Evolutionary conservation across 2,888 invertebrate species (phyloP), one percentile per base, ranked within the genome.

Genomic region (Pseudoips prasinana): DNA sequence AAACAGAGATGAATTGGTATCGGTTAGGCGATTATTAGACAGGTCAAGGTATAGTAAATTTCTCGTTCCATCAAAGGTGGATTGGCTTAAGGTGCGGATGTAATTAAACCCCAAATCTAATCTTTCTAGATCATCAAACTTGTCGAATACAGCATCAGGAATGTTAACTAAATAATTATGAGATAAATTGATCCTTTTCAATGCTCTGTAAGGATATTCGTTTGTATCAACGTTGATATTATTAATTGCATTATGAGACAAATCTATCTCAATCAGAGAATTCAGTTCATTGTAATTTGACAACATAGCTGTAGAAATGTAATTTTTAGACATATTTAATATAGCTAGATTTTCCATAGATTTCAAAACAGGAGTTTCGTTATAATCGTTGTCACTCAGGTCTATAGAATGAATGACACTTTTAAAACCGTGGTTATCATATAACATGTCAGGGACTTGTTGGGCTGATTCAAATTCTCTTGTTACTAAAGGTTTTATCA

Each of bases 31-130:
- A 25, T 83, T 83, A 22, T 65, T 37, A 1, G 78, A 71, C 1
- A 83, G 34, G 35, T 72, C 64, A 3, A 83, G 56, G 39, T 56
- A 19, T 7, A 43, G 20, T n/a, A 82, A 35, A 14, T 64, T 62
- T 34, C 52, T 66, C 1, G 72, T 42, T 1, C 82, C 82, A 44
- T 79, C 80, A 36, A 81, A 82, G 8, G 72, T 67, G 7, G 63
- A 37, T 3, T 40, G 49, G 28, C 46, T 57, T 19, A 83, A 31
- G 0, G 25, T 22, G 11, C 63, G 52, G 4, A 83, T 64, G 2
- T 52, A 61, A 38, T 84, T 83, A 30, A 74, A 36, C 1, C 80
- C 77, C 3, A 84, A 38, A 49, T 81, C 75, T 40, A 83, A 55
- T 18, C 23, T 50, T 42, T 59, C 49, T 8, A 83, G 44, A 19